Percentiles rank a stretch among this genome's conserved stretches.
These are phyloP conservation scores for Erpobdella octoculata DNA, from an alignment of 2,888 invertebrate genomes.

Conservation along the genomic window DNA sequence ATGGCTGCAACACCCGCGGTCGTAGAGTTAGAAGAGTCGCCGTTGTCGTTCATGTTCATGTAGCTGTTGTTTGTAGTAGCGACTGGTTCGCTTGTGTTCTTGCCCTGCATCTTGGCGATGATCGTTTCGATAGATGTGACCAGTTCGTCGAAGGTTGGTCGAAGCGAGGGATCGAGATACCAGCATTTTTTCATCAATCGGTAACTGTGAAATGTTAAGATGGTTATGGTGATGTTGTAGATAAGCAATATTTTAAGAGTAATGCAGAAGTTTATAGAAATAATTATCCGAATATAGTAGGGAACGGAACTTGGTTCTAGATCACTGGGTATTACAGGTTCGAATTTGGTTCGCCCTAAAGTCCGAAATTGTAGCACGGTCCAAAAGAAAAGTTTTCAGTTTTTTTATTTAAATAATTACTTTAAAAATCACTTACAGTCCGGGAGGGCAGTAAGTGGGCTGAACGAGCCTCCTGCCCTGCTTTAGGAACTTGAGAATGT, in stretches of 20 bases:
- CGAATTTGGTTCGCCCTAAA: too few relatives aligned
- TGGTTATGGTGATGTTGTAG: not conserved
- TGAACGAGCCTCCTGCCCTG: conserved; percentile 52
- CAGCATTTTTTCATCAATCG: conserved; percentile 36
- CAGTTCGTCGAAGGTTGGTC: conserved; percentile 35
- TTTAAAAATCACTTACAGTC: conserved; percentile 33
- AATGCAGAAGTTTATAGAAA: too few relatives aligned
- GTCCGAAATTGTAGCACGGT: too few relatives aligned
- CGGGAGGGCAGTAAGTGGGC: conserved; percentile 54
- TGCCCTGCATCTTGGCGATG: conserved; percentile 26
- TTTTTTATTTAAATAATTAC: not conserved
- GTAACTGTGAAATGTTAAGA: conserved; percentile 30
- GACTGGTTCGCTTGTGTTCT: not conserved
- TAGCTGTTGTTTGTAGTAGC: not conserved
- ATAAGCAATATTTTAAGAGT: not conserved
- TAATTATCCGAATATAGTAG: too few relatives aligned
- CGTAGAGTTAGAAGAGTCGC: too few relatives aligned
- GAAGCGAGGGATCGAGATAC: conserved; percentile 31
- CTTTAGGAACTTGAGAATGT: conserved; percentile 53
- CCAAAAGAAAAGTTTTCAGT: too few relatives aligned
- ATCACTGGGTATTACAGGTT: too few relatives aligned
- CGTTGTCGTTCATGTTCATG: not conserved
- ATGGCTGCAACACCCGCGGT: too few relatives aligned
- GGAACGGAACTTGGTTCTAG: too few relatives aligned
- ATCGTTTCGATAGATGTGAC: conserved; percentile 31